A percentile compares a stretch with the other conserved stretches of the same genome.
phyloP scores from a whole-genome alignment of 2,888 invertebrate genomes.

The Coelopa pilipes region DNA sequence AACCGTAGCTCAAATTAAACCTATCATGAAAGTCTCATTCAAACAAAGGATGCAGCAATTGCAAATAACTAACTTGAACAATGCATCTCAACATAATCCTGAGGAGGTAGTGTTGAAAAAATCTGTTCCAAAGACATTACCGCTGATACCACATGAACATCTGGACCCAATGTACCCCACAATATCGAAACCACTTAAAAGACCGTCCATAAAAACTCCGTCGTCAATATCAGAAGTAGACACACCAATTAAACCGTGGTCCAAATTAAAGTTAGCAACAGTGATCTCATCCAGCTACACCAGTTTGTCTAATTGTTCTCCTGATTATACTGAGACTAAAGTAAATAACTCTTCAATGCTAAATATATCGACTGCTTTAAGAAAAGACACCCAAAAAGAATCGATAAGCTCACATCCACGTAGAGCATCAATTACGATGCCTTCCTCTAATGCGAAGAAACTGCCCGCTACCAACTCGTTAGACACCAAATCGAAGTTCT shows the following conservation, averaged over 20 bases:
- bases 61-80: slow-evolving; percentile 54
- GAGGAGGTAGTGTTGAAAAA: slow-evolving; percentile 65
- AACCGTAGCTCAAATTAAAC: slow-evolving; percentile 53
- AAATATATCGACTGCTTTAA: too few relatives aligned
- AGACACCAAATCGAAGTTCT: slow-evolving; percentile 71
- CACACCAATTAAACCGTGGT: slow-evolving; percentile 74
- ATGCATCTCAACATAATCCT: slow-evolving; percentile 36
- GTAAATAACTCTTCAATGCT: too few relatives aligned
- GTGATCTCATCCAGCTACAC: slow-evolving; percentile 65
- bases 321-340: slow-evolving; percentile 55
- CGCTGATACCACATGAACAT: slow-evolving; percentile 39
- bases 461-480: slow-evolving; percentile 32
- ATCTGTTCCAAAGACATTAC: slow-evolving; percentile 56
- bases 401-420: too few relatives aligned
- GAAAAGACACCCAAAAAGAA: too few relatives aligned
- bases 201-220: slow-evolving; percentile 50
- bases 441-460: slow-evolving; percentile 47
- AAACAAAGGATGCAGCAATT: slow-evolving; percentile 73
- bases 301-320: slow-evolving; percentile 60
- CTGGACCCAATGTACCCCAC: slow-evolving; percentile 63
- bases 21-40: slow-evolving; percentile 72
- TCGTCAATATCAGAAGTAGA: slow-evolving; percentile 58
- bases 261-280: slow-evolving; percentile 79
- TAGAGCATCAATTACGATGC: too few relatives aligned
- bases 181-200: slow-evolving; percentile 54